A percentile compares a stretch with the other conserved stretches of the same genome.
Evolutionary conservation across 2,888 invertebrate species (phyloP).

Genomic region (Tricholauxania praeusta): DNA sequence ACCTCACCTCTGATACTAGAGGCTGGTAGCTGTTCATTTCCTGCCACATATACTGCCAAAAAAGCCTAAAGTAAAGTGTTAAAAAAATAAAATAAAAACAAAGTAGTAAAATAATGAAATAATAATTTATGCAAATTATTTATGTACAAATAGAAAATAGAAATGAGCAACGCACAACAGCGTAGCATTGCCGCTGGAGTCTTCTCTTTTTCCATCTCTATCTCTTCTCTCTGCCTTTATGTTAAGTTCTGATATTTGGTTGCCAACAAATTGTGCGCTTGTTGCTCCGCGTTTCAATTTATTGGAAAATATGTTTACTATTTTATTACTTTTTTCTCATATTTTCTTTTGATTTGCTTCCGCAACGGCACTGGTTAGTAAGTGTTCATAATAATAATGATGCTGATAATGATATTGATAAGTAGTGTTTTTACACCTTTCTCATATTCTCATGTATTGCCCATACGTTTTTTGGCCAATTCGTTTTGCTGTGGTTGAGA

Average conservation of each 20-base stretch:
- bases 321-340: neutral
- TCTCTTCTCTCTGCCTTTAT: neutral
- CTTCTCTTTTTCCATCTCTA: neutral
- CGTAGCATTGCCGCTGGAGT: constrained; percentile 3
- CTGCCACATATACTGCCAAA: constrained; percentile 6
- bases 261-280: constrained; percentile 25
- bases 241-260: constrained; percentile 11
- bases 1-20: neutral
- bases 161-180: constrained; percentile 2
- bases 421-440: neutral
- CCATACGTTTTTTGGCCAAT: constrained; percentile 24
- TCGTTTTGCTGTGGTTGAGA: constrained; percentile 21
- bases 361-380: neutral
- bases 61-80: neutral
- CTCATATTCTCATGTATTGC: constrained; percentile 2
- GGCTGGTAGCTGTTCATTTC: constrained; percentile 20
- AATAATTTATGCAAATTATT: constrained; percentile 42
- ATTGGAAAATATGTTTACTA: neutral
- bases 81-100: constrained; percentile 4
- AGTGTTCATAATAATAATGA: too few species aligned
- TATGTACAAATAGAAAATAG: constrained; percentile 29
- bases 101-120: constrained; percentile 24
- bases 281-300: constrained; percentile 17
- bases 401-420: too few species aligned
- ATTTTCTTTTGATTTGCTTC: neutral